Evolutionary conservation across 2,113 vertebrate genomes (phyloP).

Genomic region (Burhinus oedicnemus): DNA sequence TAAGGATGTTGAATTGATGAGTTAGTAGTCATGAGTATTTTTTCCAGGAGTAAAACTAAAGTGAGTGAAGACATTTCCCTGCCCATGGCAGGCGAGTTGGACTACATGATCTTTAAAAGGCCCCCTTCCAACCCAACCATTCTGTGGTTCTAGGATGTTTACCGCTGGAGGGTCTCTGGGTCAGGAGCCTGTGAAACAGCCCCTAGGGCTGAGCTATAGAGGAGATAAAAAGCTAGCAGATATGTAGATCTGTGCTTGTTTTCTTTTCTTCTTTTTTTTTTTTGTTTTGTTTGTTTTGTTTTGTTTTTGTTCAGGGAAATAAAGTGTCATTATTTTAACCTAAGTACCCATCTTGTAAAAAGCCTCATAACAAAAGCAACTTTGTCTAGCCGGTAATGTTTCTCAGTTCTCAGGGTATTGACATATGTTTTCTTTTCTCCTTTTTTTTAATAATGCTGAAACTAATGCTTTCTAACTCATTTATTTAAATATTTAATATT

Average conservation of each 20-base stretch:
- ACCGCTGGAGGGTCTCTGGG: background rate
- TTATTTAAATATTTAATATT: background rate
- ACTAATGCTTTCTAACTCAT: background rate
- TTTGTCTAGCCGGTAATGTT: background rate
- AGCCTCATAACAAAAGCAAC: background rate
- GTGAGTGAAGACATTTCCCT: background rate
- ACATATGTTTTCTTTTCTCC: background rate
- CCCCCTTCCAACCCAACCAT: background rate
- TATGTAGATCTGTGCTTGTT: background rate
- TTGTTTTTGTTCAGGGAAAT: background rate
- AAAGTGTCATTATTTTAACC: background rate
- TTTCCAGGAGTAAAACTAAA: background rate
- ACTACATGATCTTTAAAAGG: background rate
- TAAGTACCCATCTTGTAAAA: background rate
- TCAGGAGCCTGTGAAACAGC: background rate
- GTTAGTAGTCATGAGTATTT: background rate
- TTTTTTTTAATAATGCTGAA: background rate
- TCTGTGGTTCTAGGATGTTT: background rate
- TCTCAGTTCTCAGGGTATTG: background rate
- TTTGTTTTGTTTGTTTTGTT: too few relatives aligned
- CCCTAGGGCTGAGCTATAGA: background rate
- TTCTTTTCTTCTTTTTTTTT: background rate
- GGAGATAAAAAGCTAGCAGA: background rate
- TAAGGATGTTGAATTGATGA: background rate
- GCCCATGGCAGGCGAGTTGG: too few relatives aligned